Evolutionary conservation across 1,140 invertebrate species (phyloP), one percentile per base, ranked within the genome.

Genomic region (Ladona fulva): DNA sequence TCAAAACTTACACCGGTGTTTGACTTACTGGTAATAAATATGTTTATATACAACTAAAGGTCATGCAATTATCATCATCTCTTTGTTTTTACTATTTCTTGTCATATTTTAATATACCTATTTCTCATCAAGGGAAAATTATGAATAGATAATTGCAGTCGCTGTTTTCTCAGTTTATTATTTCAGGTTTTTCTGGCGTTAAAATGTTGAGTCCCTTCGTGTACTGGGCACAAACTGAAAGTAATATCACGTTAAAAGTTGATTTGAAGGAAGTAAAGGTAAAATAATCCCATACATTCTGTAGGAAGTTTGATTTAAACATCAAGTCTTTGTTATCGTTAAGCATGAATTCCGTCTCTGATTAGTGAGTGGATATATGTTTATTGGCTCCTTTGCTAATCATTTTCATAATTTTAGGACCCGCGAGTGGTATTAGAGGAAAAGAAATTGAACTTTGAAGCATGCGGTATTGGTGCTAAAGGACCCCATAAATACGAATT

Each of bases 161-260:
- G 1, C 29, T 37, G 29, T 8, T 37, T 37, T 37, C 29, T 37
- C 29, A 37, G 29, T 37, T 37, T 5, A 37, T 8, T 37, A 37
- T 37, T 37, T 37, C 29, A 37, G 29, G 29, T 37, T 37, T 5
- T 37, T 37, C 29, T 37, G 29, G 29, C 29, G 29, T 37, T 8
- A 66, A 12, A 77, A 75, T 78, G 25, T 77, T 86, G 42, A 94
- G 91, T 84, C 95, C 95, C 3, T 95, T 96, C 84, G 94, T 97
- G 0, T 97, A 95, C 85, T 98, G 95, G 95, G 94, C 95, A 16
- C 95, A 97, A 89, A 95, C 92, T 42, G 90, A 92, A 81, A 87
- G 89, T 80, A 87, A 87, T 79, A 83, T 97, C 44, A 92, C 90
- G 24, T 84, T 97, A 12, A 93, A 92, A 85, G 90, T 97, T 77